Evolutionary conservation across 2,113 vertebrate species (phyloP), one percentile per base, ranked within the genome.

Genomic region (Rhea pennata): DNA sequence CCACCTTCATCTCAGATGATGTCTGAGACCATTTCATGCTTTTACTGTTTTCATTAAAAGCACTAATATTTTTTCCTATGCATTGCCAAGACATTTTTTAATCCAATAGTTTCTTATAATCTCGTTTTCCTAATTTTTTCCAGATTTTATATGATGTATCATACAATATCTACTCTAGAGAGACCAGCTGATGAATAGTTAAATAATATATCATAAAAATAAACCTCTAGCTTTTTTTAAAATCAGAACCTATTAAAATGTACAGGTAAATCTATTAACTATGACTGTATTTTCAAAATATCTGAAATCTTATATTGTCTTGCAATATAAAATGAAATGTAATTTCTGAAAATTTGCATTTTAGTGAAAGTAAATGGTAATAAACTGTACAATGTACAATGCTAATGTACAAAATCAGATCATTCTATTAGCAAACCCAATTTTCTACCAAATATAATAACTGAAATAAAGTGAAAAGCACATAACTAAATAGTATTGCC

Each of bases 201-300:
- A 78, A 93, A 44, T 22, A 0, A 53, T 6, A 24, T 3, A 19
- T 16, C 17, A 67, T 70, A 77, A 84, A 84, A 77, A 62, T 46
- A 73, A 46, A 1, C 3, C 3, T 0, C 0, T 29, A 24, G 4
- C 12, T 27, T 67, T 72, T 72, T 83, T 5, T 1, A 7, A 62
- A 59, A 36, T 0, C 12, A 48, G 2, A 61, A 77, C 67, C 11
- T 71, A 21, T 22, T 79, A 72, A 84, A 40, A 42, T 15, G 2
- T 77, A 20, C 5, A 56, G 1, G 2, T 21, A 27, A 87, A 92
- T 86, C 6, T 70, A 42, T 59, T 79, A 40, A 39, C 94, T 83
- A 17, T 73, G 3, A 26, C 6, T 46, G 9, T 31, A 40, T 73
- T 83, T 72, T 48, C 10, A 50, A 90, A 81, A 59, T 46, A 48